These are phyloP conservation scores for Brachionus rotundiformis DNA, from an alignment of 1,140 invertebrate genomes.

Conservation along the genomic window DNA sequence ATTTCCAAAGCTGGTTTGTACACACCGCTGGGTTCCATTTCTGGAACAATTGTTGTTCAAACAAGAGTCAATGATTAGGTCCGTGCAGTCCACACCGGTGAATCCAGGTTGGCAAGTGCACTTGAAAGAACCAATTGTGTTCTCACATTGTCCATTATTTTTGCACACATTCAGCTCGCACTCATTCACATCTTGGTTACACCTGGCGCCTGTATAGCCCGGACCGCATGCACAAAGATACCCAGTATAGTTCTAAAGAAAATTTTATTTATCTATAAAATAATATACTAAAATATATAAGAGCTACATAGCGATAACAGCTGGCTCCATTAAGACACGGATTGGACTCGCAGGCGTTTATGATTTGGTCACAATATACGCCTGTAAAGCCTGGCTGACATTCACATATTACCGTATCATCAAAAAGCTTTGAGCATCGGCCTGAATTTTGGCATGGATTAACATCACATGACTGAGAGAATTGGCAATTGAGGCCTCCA, in stretches of 20 bases:
- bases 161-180: slow-evolving; percentile 65
- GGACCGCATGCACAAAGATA: slow-evolving; percentile 68
- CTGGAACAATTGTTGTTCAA: neutral
- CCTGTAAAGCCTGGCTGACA: slow-evolving; percentile 48
- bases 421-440: slow-evolving; percentile 7
- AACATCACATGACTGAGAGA: neutral
- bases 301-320: slow-evolving; percentile 53
- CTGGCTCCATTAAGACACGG: slow-evolving; percentile 39
- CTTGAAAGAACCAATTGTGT: slow-evolving; percentile 42
- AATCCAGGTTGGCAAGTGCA: slow-evolving; percentile 11
- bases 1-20: slow-evolving; percentile 9
- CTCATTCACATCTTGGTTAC: slow-evolving; percentile 58
- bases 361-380: slow-evolving; percentile 16
- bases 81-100: neutral
- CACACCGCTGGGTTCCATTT: slow-evolving; percentile 12
- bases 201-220: slow-evolving; percentile 68
- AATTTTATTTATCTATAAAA: neutral
- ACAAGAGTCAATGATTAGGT: slow-evolving; percentile 1
- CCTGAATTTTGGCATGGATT: slow-evolving; percentile 46
- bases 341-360: slow-evolving; percentile 37
- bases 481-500: slow-evolving; percentile 45
- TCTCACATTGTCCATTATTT: slow-evolving; percentile 54
- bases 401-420: neutral
- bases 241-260: slow-evolving; percentile 64
- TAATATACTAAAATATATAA: slow-evolving; percentile 53